A percentile compares a stretch with the other conserved stretches of the same genome.
Evolutionary conservation across 2,888 invertebrate genomes (phyloP).

Genomic region (Coleophora deauratella): DNA sequence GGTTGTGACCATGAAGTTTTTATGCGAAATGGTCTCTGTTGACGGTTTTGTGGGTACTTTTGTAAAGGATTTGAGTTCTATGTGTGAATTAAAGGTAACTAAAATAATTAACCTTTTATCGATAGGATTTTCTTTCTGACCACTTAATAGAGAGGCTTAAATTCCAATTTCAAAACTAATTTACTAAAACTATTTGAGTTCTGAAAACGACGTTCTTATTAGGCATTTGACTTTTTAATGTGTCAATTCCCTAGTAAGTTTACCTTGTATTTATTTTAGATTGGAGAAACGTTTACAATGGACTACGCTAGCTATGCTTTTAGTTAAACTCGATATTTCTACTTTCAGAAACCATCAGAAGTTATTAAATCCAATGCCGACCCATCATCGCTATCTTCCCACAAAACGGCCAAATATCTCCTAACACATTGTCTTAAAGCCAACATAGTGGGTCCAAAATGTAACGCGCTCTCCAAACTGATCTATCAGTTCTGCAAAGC

Average conservation of each 20-base stretch:
- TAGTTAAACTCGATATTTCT: neutral
- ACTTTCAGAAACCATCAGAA: constrained; percentile 44
- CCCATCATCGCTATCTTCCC: constrained; percentile 27
- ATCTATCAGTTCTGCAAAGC: constrained; percentile 43
- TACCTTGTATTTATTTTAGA: too few relatives aligned
- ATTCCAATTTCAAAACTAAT: too few relatives aligned
- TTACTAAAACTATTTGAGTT: too few relatives aligned
- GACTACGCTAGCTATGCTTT: too few relatives aligned
- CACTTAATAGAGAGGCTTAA: too few relatives aligned
- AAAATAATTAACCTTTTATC: too few relatives aligned
- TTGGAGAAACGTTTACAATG: too few relatives aligned
- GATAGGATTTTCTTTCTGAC: too few relatives aligned
- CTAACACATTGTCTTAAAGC: constrained; percentile 48
- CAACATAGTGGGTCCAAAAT: constrained; percentile 52
- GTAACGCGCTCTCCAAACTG: constrained; percentile 46
- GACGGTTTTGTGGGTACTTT: constrained; percentile 42
- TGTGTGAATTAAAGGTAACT: constrained; percentile 44
- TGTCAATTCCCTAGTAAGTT: too few relatives aligned
- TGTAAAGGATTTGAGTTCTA: constrained; percentile 37
- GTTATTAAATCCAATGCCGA: constrained; percentile 30
- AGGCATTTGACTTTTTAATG: too few relatives aligned
- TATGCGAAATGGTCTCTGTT: constrained; percentile 47
- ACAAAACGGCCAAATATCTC: constrained; percentile 46
- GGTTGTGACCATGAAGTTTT: constrained; percentile 38
- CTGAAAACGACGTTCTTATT: too few relatives aligned